Conservation (phyloP, 2,888 invertebrate genomes). For the Tiphia femorata region DNA sequence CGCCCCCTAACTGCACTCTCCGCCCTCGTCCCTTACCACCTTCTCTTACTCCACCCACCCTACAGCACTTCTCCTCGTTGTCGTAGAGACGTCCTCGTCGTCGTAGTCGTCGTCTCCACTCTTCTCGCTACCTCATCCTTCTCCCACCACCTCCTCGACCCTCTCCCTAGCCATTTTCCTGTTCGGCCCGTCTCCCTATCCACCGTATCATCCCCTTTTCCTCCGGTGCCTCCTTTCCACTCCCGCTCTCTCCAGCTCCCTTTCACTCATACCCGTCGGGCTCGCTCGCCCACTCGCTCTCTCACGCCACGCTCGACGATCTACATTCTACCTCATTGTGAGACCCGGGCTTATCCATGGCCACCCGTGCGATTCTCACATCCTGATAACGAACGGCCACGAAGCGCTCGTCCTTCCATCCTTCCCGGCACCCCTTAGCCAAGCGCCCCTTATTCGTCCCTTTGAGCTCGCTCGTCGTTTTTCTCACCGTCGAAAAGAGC, state of each 20-base stretch:
- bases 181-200: background rate
- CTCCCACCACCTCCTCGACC: background rate
- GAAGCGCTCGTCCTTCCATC: slow-evolving; percentile 26
- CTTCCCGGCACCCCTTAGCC: too few species aligned
- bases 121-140: slow-evolving; percentile 21
- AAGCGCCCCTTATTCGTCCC: slow-evolving; percentile 28
- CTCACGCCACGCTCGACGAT: slow-evolving; percentile 43
- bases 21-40: slow-evolving; percentile 44
- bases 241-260: slow-evolving; percentile 28
- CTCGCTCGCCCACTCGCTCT: slow-evolving; percentile 9
- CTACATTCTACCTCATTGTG: slow-evolving; percentile 53
- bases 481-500: slow-evolving; percentile 15
- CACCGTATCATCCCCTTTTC: background rate
- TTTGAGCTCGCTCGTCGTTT: slow-evolving; percentile 16
- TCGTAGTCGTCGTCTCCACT: slow-evolving; percentile 34
- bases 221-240: slow-evolving; percentile 9
- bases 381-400: slow-evolving; percentile 51
- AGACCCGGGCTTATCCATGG: slow-evolving; percentile 48
- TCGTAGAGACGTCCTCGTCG: background rate
- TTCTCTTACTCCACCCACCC: too few species aligned
- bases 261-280: slow-evolving; percentile 32
- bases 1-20: slow-evolving; percentile 56
- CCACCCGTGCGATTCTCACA: slow-evolving; percentile 50
- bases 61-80: too few species aligned
- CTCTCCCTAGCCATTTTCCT: background rate